Base-by-base conservation (phyloP, 2,888 invertebrate species). In the Pristionchus arcanus region DNA sequence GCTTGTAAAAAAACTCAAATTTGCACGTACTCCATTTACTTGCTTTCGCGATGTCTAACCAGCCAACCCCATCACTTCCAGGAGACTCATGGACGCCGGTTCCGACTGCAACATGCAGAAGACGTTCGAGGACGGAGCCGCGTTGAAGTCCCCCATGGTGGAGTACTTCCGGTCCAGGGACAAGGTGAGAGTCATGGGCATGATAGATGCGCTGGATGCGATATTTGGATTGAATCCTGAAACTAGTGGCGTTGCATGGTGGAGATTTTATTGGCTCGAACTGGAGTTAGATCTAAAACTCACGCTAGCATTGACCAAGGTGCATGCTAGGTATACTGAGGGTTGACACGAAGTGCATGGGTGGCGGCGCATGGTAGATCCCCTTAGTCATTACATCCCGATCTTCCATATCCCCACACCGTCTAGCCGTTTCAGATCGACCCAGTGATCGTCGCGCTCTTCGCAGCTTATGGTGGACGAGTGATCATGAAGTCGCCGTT, bases 101-200 rank as follows among this genome's bases (percentile, higher is more conserved):
- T 93, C 94, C 2, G 93, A 95, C 87, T 91, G 92, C 89, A 95
- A 95, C 89, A 91, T 93, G 63, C 90, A 91, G 68, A 91, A 93
- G 87, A 71, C 85, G 15, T 93, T 93, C 91, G 90, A 92, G 5
- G 93, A 94, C 77, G 94, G 93, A 15, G 91, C 92, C n/a, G 89
- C 88, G 34, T 89, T 94, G 81, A 94, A 94, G 89, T 92, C 93
- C 49, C 94, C 94, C n/a, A 91, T 94, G 63, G 94, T 93, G 37
- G 93, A 93, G 85, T 93, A 93, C 90, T 92, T 93, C 90, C 89
- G 92, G 34, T 92, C 92, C 0, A 91, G 91, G 37, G 92, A 92
- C 88, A 90, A 89, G 89, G 89, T 81, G 81, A 77, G 42, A 5
- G 59, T 3, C 59, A 21, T 25, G 74, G n/a, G 37, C 21, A 34